A percentile compares a stretch with the other conserved stretches of the same genome.
Evolutionary conservation across 2,888 invertebrate genomes (phyloP).

Genomic region (Acanthosepion lycidas): DNA sequence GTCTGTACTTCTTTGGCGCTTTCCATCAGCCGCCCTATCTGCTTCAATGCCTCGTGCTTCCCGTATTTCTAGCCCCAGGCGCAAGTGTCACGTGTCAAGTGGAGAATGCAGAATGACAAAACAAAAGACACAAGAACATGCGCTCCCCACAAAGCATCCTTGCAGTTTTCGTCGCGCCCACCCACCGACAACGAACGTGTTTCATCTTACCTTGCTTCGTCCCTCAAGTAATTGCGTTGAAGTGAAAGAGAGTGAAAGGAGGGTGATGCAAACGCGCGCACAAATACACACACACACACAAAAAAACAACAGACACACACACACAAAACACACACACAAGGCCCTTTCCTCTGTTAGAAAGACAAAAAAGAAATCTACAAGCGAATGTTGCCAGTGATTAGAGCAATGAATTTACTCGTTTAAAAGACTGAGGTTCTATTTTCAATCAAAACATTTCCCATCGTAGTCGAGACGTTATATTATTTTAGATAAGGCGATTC

Average conservation of each 20-base stretch:
- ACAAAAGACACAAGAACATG: slow-evolving; percentile 17
- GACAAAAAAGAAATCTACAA: not conserved
- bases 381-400: not conserved
- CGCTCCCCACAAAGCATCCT: not conserved
- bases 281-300: not conserved
- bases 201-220: not conserved
- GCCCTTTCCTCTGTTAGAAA: not conserved
- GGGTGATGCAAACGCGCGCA: not conserved
- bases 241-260: not conserved
- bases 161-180: not conserved
- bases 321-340: too few species aligned
- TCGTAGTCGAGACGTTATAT: not conserved
- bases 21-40: not conserved
- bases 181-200: not conserved
- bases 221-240: not conserved
- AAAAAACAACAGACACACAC: not conserved
- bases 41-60: not conserved
- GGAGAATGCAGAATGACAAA: slow-evolving; percentile 14
- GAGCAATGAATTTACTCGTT: not conserved
- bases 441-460: not conserved
- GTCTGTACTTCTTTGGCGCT: too few species aligned
- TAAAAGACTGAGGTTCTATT: not conserved
- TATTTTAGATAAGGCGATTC: too few species aligned
- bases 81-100: slow-evolving; percentile 10
- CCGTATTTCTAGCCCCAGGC: not conserved